These are phyloP conservation scores for Drosophila arizonae DNA, from an alignment of 1,140 invertebrate species.

Conservation along the genomic window DNA sequence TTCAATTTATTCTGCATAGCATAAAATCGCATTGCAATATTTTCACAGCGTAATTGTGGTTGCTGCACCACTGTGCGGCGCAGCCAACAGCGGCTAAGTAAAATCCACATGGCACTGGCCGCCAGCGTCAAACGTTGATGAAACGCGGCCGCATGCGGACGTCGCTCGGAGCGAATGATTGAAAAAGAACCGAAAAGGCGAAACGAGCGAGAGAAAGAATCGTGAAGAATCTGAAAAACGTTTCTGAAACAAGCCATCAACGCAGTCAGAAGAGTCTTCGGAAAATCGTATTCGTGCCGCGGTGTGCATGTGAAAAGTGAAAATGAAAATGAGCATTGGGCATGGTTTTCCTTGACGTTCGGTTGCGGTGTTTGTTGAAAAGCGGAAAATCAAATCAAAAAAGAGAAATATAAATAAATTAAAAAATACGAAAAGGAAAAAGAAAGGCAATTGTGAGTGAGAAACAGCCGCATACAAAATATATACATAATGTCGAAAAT, in stretches of 20 bases:
- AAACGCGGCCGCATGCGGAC: constrained; percentile 75
- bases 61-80: constrained; percentile 26
- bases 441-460: constrained; percentile 75
- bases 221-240: constrained; percentile 28
- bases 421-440: constrained; percentile 48
- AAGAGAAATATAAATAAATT: constrained; percentile 30
- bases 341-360: constrained; percentile 68
- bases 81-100: constrained; percentile 55
- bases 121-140: constrained; percentile 69
- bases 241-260: constrained; percentile 32
- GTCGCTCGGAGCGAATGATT: constrained; percentile 48
- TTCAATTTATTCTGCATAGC: too few species aligned
- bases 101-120: constrained; percentile 69
- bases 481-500: constrained; percentile 76
- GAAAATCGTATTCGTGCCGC: constrained; percentile 7
- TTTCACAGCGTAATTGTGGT: not conserved
- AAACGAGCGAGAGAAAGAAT: constrained; percentile 17
- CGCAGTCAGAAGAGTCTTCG: constrained; percentile 33
- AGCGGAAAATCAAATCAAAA: constrained; percentile 64
- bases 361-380: constrained; percentile 53
- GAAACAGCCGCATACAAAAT: constrained; percentile 46
- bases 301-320: constrained; percentile 67
- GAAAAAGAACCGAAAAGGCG: constrained; percentile 19
- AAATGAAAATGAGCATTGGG: constrained; percentile 74
- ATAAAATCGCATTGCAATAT: too few species aligned